These are phyloP conservation scores for Aurelia sp. DNA, from an alignment of 30 jellyfish, hydroid and myxozoan genomes.

Conservation along the genomic window DNA sequence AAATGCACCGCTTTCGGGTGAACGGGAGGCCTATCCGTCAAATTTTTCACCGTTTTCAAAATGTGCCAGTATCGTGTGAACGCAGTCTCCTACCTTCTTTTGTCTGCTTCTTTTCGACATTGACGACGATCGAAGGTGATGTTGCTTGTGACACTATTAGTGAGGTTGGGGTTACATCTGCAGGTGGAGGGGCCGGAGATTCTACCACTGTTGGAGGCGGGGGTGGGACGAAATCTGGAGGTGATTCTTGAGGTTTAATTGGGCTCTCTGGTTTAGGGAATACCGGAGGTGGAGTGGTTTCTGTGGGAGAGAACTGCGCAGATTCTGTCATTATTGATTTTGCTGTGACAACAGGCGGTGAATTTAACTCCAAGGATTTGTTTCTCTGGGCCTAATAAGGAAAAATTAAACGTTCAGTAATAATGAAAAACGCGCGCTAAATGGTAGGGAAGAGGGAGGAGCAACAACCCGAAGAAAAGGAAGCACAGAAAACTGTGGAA, in stretches of 20 bases:
- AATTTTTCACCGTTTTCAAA: too few species aligned
- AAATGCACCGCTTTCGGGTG: too few species aligned
- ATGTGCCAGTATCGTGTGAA: neutral
- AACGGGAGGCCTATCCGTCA: too few species aligned
- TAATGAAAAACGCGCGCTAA: too few species aligned
- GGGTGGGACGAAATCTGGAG: slow-evolving; percentile 46
- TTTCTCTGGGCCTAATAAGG: too few species aligned
- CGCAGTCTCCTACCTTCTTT: neutral
- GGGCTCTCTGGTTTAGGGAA: neutral
- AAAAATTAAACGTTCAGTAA: too few species aligned
- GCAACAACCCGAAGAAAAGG: too few species aligned
- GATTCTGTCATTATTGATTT: slow-evolving; percentile 64
- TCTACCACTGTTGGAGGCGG: too few species aligned
- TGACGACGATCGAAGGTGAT: neutral
- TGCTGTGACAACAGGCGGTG: slow-evolving; percentile 53
- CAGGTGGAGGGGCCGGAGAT: slow-evolving; percentile 51
- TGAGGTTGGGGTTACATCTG: neutral
- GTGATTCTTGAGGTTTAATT: neutral
- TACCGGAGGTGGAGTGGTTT: slow-evolving; percentile 25
- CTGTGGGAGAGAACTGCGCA: slow-evolving; percentile 30
- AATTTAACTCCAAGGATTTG: too few species aligned
- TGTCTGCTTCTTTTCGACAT: neutral
- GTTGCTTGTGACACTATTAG: neutral
- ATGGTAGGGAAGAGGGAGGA: too few species aligned
- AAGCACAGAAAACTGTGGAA: too few species aligned